These are phyloP conservation scores for Drosophila falleni DNA, from an alignment of 2,888 invertebrate species.

Conservation along the genomic window DNA sequence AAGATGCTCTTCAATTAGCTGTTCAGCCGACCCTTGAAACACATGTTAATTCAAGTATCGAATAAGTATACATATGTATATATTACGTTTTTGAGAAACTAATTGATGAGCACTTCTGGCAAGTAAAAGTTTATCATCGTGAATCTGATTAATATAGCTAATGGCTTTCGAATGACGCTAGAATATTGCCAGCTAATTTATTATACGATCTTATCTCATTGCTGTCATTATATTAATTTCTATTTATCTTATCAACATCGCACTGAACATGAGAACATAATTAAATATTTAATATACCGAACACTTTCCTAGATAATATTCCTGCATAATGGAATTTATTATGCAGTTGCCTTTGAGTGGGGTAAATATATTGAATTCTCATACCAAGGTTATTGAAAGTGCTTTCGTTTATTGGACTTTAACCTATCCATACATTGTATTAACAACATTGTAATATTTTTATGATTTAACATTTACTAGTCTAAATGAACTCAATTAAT, in stretches of 20 bases:
- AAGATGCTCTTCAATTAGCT: constrained; percentile 14
- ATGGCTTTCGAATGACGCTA: constrained; percentile 26
- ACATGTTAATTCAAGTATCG: not conserved
- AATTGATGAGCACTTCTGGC: not conserved
- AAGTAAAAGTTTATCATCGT: constrained; percentile 2
- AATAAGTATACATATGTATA: too few relatives aligned
- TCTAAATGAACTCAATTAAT: not conserved
- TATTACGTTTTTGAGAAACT: constrained; percentile 1
- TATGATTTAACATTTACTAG: not conserved
- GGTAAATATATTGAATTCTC: constrained; percentile 16
- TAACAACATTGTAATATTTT: not conserved
- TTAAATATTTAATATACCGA: constrained; percentile 40
- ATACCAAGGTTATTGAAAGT: not conserved
- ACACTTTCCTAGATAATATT: constrained; percentile 26
- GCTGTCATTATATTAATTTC: constrained; percentile 24
- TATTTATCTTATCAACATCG: constrained; percentile 22
- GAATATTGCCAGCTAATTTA: constrained; percentile 13
- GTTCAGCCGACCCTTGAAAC: constrained; percentile 5
- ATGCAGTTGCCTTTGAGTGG: not conserved
- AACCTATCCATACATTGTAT: not conserved
- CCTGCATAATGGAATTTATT: constrained; percentile 29
- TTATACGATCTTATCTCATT: constrained; percentile 16
- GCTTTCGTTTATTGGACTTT: not conserved
- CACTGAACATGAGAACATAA: constrained; percentile 25
- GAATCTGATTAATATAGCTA: constrained; percentile 26